Base-by-base conservation (phyloP, 2,797 vertebrate genomes). In the Manis crassicaudata region DNA sequence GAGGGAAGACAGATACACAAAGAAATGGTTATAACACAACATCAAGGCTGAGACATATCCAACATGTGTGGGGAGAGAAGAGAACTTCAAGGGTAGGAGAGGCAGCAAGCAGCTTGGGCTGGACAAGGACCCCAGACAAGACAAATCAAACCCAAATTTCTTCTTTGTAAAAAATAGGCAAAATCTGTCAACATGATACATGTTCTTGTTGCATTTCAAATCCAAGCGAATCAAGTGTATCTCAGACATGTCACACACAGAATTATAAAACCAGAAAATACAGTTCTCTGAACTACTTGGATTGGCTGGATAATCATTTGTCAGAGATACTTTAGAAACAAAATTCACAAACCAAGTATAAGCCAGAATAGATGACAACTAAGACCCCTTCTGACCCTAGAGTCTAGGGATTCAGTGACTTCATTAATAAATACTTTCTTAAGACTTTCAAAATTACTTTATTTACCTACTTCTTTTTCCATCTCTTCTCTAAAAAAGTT, bases 361-460 rank as follows among this genome's bases (percentile, higher is more conserved):
- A 96, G 13, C 17, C 54, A 6, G 50, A 88, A 6, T 67, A 6
- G 23, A 43, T 46, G 25, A 58, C 32, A 72, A 65, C 35, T 18
- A 92, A 88, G 50, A 82, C 20, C 32, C 12, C 32, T 62, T 81
- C 62, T 68, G 62, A 92, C 23, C 37, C 32, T n/a, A 25, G n/a
- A 87, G 35, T 50, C 83, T 76, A 89, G n/a, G 35, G 7, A 87
- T 40, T 88, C 32, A 5, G 11, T 56, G 25, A 72, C 67, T 95
- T 94, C 21, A 67, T n/a, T 43, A 82, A 17, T 43, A 11, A 89
- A 90, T 9, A 76, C 16, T 54, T 54, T 43, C 75, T 75, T 62
- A 89, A 90, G 67, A 79, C 12, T 65, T 79, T 81, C 37, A 86
- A 96, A 87, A 91, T 70, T 40, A 40, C 14, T 65, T 80, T 29